Conservation (phyloP, 2,113 vertebrate genomes). For the Brachyhypopomus occidentalis region DNA sequence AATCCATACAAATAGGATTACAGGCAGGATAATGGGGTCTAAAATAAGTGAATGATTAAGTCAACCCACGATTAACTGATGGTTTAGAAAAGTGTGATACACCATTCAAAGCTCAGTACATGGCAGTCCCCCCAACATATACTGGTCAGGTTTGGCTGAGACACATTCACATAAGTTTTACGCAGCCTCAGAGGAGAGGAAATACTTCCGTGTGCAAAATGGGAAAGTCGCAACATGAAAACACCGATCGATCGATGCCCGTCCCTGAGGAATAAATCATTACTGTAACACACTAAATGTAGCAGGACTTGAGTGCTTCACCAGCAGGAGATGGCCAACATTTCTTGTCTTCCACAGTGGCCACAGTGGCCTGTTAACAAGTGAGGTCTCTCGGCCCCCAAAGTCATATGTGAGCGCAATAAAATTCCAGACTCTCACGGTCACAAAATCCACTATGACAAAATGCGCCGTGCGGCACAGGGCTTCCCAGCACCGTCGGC, state of each 20-base stretch:
- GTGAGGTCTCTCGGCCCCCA: no score
- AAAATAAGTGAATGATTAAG: no score
- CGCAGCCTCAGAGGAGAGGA: neutral
- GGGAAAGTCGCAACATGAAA: constrained; percentile 7
- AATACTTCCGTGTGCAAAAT: neutral
- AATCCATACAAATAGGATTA: no score
- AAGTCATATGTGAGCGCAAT: no score
- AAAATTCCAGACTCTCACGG: no score
- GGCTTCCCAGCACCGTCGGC: no score
- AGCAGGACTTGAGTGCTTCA: neutral
- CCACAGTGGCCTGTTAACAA: neutral
- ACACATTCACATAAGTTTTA: neutral
- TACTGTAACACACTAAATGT: neutral
- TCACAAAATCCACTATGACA: no score
- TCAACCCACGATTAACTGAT: no score
- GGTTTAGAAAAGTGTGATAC: no score
- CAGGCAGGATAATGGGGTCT: no score
- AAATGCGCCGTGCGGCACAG: no score
- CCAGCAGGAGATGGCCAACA: neutral
- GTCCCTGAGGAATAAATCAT: neutral
- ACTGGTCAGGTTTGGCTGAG: neutral
- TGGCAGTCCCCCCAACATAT: neutral
- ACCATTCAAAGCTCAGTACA: no score
- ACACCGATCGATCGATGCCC: constrained; percentile 11
- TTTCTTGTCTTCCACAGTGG: neutral